These are phyloP conservation scores for Tuta absoluta DNA, from an alignment of 2,888 invertebrate genomes.

Conservation along the genomic window DNA sequence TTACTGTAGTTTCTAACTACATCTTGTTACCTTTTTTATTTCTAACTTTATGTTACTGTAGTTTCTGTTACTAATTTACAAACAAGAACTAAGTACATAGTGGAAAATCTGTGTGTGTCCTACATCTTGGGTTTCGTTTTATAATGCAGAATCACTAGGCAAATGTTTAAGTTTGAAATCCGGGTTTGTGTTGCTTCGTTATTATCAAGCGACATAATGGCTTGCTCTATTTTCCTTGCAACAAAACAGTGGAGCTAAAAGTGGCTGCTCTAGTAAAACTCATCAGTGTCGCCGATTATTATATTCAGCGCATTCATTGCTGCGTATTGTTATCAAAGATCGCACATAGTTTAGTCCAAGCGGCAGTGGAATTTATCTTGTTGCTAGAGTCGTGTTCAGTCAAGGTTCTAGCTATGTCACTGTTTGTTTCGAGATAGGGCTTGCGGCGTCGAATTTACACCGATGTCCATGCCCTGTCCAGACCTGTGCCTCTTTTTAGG, in stretches of 20 bases:
- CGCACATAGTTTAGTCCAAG: not conserved
- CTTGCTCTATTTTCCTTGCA: conserved; percentile 25
- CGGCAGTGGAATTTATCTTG: not conserved
- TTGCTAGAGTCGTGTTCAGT: not conserved
- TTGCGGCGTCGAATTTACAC: conserved; percentile 50
- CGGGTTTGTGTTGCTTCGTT: conserved; percentile 23
- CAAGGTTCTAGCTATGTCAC: not conserved
- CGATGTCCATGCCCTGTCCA: conserved; percentile 40
- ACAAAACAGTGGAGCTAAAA: conserved; percentile 29
- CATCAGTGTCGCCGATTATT: not conserved
- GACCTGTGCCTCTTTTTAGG: conserved; percentile 7
- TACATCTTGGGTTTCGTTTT: conserved; percentile 1
- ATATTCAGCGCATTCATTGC: not conserved
- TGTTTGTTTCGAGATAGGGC: conserved; percentile 40
- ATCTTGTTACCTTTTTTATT: too few relatives aligned
- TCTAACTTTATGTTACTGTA: not conserved
- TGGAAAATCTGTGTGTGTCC: conserved; percentile 6
- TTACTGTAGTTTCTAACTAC: not conserved
- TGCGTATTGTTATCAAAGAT: not conserved
- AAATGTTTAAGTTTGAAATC: conserved; percentile 21
- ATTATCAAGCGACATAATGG: conserved; percentile 19
- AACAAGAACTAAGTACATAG: not conserved
- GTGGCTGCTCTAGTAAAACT: not conserved
- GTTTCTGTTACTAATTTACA: too few relatives aligned
- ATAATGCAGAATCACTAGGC: conserved; percentile 10